Conservation (phyloP, 2,888 invertebrate species). For the Trileptium ribeirensis region DNA sequence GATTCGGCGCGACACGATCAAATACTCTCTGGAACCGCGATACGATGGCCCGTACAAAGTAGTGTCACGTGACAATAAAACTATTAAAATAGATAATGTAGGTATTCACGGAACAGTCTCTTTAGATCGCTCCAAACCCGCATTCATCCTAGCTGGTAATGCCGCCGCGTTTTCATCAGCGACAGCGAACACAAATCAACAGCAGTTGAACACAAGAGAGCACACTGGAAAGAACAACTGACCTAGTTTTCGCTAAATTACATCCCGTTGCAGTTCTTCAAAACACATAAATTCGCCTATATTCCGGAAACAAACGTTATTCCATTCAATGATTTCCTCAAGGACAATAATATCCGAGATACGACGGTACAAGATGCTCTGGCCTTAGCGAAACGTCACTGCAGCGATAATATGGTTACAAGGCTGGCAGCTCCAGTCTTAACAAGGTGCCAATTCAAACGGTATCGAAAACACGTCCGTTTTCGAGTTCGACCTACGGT, state of each 20-base stretch:
- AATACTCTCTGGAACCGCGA: neutral
- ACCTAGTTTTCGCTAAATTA: neutral
- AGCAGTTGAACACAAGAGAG: neutral
- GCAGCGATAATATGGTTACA: neutral
- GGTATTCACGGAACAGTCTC: neutral
- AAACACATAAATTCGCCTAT: neutral
- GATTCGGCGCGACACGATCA: neutral
- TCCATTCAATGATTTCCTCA: neutral
- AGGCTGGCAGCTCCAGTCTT: neutral
- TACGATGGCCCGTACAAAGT: neutral
- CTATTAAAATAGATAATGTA: neutral
- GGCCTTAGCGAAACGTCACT: neutral
- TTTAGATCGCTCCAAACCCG: neutral
- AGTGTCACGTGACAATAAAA: neutral
- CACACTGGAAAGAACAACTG: too few species aligned
- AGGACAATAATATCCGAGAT: neutral
- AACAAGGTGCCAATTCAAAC: neutral
- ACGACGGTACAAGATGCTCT: neutral
- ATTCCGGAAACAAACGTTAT: neutral
- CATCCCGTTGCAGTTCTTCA: neutral
- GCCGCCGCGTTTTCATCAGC: neutral
- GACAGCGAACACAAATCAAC: neutral
- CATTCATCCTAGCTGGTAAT: neutral
- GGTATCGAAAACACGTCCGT: neutral
- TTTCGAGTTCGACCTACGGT: neutral